A percentile compares a stretch with the other conserved stretches of the same genome.
Conservation (phyloP, 2,797 vertebrate genomes). For the Poecilia gillii region DNA sequence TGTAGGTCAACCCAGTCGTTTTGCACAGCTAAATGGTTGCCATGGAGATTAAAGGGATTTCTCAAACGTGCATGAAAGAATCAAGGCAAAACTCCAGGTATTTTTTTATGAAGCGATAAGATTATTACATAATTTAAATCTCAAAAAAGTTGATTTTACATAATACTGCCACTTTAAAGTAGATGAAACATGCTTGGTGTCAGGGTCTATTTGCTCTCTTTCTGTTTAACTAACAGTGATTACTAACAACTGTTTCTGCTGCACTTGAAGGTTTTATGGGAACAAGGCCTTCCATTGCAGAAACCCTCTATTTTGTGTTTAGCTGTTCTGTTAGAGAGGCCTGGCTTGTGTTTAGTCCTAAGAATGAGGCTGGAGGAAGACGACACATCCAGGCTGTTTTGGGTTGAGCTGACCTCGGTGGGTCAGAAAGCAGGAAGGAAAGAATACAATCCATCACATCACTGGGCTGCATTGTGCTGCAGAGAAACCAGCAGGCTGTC, state of each 20-base stretch:
- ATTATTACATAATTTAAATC: too few species aligned
- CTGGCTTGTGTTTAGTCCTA: background rate
- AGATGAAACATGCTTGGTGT: background rate
- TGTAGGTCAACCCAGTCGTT: too few species aligned
- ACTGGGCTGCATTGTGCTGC: background rate
- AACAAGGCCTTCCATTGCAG: background rate
- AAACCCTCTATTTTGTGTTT: background rate
- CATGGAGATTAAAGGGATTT: too few species aligned
- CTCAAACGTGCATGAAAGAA: too few species aligned
- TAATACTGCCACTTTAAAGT: background rate
- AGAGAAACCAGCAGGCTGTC: constrained; percentile 21
- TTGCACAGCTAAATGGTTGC: too few species aligned
- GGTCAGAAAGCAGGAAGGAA: constrained; percentile 23
- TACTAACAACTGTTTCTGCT: background rate
- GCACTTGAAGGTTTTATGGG: background rate
- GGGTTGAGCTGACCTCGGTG: constrained; percentile 15
- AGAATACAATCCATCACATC: constrained; percentile 12
- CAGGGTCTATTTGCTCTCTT: background rate
- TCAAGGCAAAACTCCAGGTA: too few species aligned
- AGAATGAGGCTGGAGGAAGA: background rate
- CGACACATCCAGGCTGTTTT: background rate
- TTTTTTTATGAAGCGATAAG: too few species aligned
- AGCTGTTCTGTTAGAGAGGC: background rate
- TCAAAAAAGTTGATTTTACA: too few species aligned
- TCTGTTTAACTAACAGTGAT: background rate